Conservation (phyloP, 2,113 vertebrate genomes). For the Actenoides hombroni region DNA sequence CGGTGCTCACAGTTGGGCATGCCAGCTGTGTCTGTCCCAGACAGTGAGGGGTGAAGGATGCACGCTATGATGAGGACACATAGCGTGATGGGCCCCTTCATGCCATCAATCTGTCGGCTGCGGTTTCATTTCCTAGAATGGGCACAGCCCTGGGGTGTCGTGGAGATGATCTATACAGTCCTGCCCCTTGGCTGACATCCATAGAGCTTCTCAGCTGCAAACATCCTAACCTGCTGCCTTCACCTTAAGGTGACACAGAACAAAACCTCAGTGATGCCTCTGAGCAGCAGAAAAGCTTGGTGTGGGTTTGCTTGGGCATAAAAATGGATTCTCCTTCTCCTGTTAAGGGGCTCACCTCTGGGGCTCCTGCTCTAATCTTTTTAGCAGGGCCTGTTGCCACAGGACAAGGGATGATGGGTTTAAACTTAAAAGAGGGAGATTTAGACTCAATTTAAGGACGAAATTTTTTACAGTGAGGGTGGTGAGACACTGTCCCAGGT, state of each 20-base stretch:
- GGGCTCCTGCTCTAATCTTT: background rate
- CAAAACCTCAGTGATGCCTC: fast-evolving
- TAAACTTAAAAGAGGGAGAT: background rate
- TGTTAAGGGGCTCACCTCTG: fast-evolving
- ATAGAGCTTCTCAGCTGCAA: background rate
- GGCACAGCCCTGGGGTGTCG: background rate
- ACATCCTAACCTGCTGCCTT: background rate
- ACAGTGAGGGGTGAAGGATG: fast-evolving
- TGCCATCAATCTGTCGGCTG: background rate
- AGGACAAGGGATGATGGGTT: background rate
- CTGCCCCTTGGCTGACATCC: background rate
- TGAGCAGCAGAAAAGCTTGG: background rate
- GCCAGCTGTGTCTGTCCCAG: background rate
- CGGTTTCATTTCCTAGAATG: background rate
- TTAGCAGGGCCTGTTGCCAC: background rate
- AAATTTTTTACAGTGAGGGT: background rate
- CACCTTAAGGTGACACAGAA: background rate
- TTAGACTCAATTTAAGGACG: background rate
- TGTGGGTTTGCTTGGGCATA: background rate
- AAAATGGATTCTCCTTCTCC: background rate
- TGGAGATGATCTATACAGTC: too few species aligned
- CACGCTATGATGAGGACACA: background rate
- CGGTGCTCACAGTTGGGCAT: fast-evolving
- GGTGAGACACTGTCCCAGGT: background rate
- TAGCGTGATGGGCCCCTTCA: background rate